A percentile compares a stretch with the other conserved stretches of the same genome.
Evolutionary conservation across 2,797 vertebrate genomes (phyloP).

Genomic region (Fundulus diaphanus): DNA sequence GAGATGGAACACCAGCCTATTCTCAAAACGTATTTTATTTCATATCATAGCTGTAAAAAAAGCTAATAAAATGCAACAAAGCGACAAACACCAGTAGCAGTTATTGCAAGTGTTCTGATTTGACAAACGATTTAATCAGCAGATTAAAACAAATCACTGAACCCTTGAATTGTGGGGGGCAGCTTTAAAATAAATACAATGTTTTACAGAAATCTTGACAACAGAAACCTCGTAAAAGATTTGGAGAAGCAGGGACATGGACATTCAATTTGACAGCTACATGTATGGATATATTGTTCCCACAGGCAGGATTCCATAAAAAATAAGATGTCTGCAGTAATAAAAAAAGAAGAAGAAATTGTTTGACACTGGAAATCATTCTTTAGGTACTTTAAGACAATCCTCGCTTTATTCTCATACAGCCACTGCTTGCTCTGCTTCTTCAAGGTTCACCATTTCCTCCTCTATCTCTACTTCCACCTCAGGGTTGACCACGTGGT

Average conservation of each 20-base stretch:
- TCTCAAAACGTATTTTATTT: conserved; percentile 53
- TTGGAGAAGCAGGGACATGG: not conserved
- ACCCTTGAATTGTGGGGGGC: conserved; percentile 5
- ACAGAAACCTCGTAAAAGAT: not conserved
- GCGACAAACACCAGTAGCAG: conserved; percentile 16
- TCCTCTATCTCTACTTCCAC: conserved; percentile 85
- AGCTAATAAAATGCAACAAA: conserved; percentile 13
- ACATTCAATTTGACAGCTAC: conserved; percentile 27
- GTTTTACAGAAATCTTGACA: conserved; percentile 18
- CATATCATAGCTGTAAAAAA: conserved; percentile 8
- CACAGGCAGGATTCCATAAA: conserved; percentile 45
- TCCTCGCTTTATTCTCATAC: conserved; percentile 57
- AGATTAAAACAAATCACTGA: not conserved
- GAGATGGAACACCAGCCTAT: conserved; percentile 9
- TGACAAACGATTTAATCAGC: conserved; percentile 18
- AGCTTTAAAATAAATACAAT: conserved; percentile 60
- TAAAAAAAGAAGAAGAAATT: conserved; percentile 4
- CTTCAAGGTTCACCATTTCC: conserved; percentile 65
- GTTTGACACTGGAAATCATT: conserved; percentile 4
- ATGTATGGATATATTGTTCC: conserved; percentile 26
- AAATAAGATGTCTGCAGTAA: conserved; percentile 15
- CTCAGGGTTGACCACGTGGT: conserved; percentile 85
- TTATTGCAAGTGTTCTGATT: conserved; percentile 39
- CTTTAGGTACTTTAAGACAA: conserved; percentile 7
- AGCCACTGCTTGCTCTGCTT: conserved; percentile 47